Conservation (phyloP, 2,888 invertebrate species). For the Mesorhabditis sp. region DNA sequence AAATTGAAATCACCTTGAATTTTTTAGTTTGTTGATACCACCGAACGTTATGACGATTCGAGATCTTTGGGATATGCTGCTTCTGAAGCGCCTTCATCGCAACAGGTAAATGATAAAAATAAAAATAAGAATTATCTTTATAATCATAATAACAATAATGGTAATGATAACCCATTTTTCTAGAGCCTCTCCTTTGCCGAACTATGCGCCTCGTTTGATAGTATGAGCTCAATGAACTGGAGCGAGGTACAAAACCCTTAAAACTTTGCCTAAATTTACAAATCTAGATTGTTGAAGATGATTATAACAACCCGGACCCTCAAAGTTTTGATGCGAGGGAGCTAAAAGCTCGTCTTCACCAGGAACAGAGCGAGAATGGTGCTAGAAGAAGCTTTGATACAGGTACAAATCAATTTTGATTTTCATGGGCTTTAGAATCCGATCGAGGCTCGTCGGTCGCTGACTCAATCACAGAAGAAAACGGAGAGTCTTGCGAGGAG, state of each 20-base stretch:
- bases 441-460: not conserved
- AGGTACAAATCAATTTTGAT: not conserved
- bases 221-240: slow-evolving; percentile 32
- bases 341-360: not conserved
- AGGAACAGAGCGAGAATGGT: not conserved
- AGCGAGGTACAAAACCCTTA: slow-evolving; percentile 15
- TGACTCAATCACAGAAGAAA: slow-evolving; percentile 3
- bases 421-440: not conserved
- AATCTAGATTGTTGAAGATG: not conserved
- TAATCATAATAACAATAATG: not conserved
- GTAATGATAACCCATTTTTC: slow-evolving; percentile 5
- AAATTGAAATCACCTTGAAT: not conserved
- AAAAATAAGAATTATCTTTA: not conserved
- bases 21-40: slow-evolving; percentile 4
- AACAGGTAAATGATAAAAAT: not conserved
- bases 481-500: not conserved
- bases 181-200: slow-evolving; percentile 22
- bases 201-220: slow-evolving; percentile 31
- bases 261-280: not conserved
- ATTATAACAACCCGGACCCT: not conserved
- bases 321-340: not conserved
- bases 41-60: not conserved
- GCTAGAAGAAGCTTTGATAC: not conserved
- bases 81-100: not conserved
- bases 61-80: not conserved